Evolutionary conservation across 2,888 invertebrate species (phyloP).

Genomic region (Crematogaster levior): DNA sequence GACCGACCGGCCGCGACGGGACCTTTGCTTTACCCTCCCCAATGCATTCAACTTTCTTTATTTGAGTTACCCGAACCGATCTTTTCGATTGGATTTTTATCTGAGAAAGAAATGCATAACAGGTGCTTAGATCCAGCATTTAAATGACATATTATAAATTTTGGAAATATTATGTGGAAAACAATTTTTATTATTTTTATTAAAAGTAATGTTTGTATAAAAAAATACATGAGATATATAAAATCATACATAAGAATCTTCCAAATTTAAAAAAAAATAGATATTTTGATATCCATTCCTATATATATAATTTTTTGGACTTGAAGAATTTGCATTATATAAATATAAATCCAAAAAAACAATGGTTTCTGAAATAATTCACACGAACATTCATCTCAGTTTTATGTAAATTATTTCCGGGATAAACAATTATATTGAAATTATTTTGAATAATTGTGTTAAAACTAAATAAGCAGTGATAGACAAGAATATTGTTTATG

Average conservation of each 20-base stretch:
- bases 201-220: not conserved
- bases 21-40: not conserved
- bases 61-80: slow-evolving; percentile 12
- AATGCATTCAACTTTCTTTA: slow-evolving; percentile 33
- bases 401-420: not conserved
- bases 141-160: not conserved
- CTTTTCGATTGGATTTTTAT: slow-evolving; percentile 23
- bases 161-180: not conserved
- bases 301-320: not conserved
- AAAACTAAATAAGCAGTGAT: not conserved
- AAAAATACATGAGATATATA: too few relatives aligned
- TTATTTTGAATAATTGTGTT: not conserved
- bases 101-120: not conserved
- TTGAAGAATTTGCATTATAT: not conserved
- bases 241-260: too few relatives aligned
- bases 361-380: not conserved
- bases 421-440: slow-evolving; percentile 1
- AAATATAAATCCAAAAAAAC: not conserved
- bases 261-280: too few relatives aligned
- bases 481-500: not conserved
- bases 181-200: slow-evolving; percentile 2
- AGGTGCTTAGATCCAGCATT: not conserved
- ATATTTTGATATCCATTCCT: not conserved
- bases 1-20: slow-evolving; percentile 31
- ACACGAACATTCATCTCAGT: not conserved